phyloP scores from a whole-genome alignment of 2,113 vertebrate species.

The Cyanoramphus novaezelandiae region DNA sequence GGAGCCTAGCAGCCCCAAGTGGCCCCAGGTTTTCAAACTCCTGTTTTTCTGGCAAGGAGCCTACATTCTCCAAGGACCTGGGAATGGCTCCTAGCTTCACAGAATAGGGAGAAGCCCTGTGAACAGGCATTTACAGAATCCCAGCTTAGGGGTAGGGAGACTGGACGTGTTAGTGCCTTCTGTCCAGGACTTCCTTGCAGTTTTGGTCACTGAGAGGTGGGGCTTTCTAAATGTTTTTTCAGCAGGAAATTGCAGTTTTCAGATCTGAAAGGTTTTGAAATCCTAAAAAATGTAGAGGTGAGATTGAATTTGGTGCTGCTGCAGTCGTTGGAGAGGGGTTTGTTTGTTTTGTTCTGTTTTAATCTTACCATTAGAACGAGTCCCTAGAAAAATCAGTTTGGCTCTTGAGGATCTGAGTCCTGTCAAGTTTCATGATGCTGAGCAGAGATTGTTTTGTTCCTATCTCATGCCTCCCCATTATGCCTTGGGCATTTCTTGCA shows the following conservation, averaged over 20 bases:
- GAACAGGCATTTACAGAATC: neutral
- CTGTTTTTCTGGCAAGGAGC: neutral
- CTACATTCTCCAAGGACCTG: constrained; percentile 9
- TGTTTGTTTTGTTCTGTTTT: neutral
- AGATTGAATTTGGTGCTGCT: neutral
- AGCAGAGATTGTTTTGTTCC: neutral
- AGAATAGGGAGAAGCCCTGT: neutral
- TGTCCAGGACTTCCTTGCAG: neutral
- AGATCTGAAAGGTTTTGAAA: neutral
- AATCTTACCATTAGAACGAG: neutral
- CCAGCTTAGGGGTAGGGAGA: neutral
- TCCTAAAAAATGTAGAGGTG: neutral
- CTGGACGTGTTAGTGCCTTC: neutral
- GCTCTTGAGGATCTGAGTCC: neutral
- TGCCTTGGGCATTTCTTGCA: neutral
- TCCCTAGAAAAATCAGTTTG: neutral
- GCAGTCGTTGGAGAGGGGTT: neutral
- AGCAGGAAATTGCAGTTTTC: neutral
- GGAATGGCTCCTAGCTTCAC: neutral
- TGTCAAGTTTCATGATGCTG: neutral
- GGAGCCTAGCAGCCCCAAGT: neutral
- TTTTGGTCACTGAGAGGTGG: neutral
- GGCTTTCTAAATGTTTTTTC: neutral
- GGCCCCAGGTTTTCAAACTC: constrained; percentile 30
- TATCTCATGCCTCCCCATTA: neutral